A percentile compares a stretch with the other conserved stretches of the same genome.
phyloP scores from a whole-genome alignment of 2,797 vertebrate species.

The Lepus townsendii region DNA sequence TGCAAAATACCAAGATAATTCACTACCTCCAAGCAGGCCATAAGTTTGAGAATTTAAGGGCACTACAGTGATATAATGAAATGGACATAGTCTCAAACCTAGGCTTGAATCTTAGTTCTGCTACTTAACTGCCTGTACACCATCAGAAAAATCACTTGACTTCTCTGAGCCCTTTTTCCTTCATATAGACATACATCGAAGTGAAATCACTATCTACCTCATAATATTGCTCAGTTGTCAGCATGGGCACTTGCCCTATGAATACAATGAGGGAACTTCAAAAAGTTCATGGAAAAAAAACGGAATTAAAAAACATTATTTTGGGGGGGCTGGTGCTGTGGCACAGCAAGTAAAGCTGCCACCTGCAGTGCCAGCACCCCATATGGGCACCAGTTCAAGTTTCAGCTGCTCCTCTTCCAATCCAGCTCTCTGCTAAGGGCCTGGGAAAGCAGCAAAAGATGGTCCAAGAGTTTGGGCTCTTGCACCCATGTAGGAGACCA shows the following conservation, averaged over 20 bases:
- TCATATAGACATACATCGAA: neutral
- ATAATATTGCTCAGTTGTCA: conserved; percentile 18
- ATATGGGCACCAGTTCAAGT: no score
- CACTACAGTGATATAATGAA: conserved; percentile 2
- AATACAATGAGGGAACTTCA: neutral
- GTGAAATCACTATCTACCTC: neutral
- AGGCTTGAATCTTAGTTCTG: neutral
- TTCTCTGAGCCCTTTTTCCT: conserved; percentile 32
- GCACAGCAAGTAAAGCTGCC: no score
- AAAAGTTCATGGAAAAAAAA: no score
- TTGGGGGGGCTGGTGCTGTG: no score
- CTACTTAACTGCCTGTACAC: neutral
- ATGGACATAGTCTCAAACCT: neutral
- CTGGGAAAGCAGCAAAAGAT: no score
- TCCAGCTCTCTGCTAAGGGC: no score
- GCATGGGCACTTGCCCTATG: neutral
- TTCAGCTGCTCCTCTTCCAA: no score
- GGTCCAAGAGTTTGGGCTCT: no score
- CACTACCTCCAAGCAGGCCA: conserved; percentile 29
- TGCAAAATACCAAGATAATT: conserved; percentile 46
- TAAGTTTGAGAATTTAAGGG: conserved; percentile 21
- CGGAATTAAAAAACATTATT: no score
- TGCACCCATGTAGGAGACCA: no score
- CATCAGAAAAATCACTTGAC: neutral
- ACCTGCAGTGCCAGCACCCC: no score